Conservation (phyloP, 2,113 vertebrate species). For the Puntigrus tetrazona region DNA sequence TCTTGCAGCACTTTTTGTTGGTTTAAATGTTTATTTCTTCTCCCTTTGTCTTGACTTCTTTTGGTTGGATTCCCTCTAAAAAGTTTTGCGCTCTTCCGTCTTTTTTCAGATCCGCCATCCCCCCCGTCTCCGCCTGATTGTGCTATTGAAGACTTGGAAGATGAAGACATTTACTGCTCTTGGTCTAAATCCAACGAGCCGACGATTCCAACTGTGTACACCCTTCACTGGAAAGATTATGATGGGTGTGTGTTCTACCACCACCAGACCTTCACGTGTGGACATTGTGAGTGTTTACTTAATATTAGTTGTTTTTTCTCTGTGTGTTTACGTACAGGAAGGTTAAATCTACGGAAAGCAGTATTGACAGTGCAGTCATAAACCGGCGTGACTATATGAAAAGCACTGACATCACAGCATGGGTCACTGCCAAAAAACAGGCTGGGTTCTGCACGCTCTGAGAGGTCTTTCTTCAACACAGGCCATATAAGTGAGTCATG, state of each 20-base stretch:
- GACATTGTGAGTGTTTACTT: too few species aligned
- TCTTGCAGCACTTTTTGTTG: background rate
- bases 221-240: conserved; percentile 63
- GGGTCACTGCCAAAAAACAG: conserved; percentile 42
- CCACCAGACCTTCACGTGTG: background rate
- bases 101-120: conserved; percentile 55
- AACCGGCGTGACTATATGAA: background rate
- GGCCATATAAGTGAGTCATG: conserved; percentile 36
- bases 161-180: conserved; percentile 60
- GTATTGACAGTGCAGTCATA: conserved; percentile 19
- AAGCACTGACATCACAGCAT: background rate
- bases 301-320: background rate
- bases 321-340: conserved; percentile 15
- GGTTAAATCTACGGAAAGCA: background rate
- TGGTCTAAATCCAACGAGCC: conserved; percentile 53
- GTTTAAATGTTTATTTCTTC: background rate
- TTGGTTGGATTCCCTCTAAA: background rate
- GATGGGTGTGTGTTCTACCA: background rate
- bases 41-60: background rate
- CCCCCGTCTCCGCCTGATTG: background rate
- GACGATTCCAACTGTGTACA: conserved; percentile 55
- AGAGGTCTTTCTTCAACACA: conserved; percentile 1
- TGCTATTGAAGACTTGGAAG: background rate
- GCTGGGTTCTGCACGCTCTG: conserved; percentile 3
- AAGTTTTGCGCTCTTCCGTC: background rate